Evolutionary conservation across 1,140 invertebrate genomes (phyloP).

Genomic region (Harlomillsia oculata): DNA sequence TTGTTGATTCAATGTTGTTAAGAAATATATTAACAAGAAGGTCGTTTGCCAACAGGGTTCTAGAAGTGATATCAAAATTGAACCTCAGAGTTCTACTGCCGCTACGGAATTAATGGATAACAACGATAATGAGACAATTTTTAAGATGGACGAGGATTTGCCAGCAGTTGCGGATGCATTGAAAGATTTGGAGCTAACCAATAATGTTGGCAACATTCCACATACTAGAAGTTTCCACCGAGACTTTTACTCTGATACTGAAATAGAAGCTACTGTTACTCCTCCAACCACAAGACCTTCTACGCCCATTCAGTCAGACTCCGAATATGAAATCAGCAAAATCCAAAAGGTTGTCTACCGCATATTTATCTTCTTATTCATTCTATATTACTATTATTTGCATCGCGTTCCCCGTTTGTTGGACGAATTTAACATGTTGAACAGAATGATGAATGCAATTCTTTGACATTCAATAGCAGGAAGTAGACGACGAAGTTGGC

Average conservation of each 20-base stretch:
- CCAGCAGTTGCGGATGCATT: slow-evolving; percentile 1
- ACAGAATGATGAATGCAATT: too few species aligned
- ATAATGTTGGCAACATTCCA: neutral
- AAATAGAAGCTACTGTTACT: slow-evolving; percentile 40
- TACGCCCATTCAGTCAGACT: slow-evolving; percentile 83
- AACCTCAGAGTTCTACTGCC: neutral
- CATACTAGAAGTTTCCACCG: slow-evolving; percentile 34
- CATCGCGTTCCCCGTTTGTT: too few species aligned
- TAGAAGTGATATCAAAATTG: slow-evolving; percentile 28
- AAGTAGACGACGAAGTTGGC: slow-evolving; percentile 34
- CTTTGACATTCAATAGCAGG: slow-evolving; percentile 10
- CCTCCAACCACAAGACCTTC: slow-evolving; percentile 57
- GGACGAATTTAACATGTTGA: too few species aligned
- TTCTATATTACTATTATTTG: too few species aligned
- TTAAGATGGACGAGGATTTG: slow-evolving; percentile 35
- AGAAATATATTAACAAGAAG: too few species aligned
- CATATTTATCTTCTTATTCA: too few species aligned
- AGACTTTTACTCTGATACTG: slow-evolving; percentile 35
- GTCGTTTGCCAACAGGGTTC: slow-evolving; percentile 32
- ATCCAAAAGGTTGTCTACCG: slow-evolving; percentile 32
- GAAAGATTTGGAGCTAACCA: neutral
- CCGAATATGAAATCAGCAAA: slow-evolving; percentile 69
- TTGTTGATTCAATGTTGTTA: too few species aligned
- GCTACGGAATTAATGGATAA: neutral
- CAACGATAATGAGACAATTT: slow-evolving; percentile 24